These are phyloP conservation scores for Apotomis betuletana DNA, from an alignment of 2,888 invertebrate genomes.

Conservation along the genomic window DNA sequence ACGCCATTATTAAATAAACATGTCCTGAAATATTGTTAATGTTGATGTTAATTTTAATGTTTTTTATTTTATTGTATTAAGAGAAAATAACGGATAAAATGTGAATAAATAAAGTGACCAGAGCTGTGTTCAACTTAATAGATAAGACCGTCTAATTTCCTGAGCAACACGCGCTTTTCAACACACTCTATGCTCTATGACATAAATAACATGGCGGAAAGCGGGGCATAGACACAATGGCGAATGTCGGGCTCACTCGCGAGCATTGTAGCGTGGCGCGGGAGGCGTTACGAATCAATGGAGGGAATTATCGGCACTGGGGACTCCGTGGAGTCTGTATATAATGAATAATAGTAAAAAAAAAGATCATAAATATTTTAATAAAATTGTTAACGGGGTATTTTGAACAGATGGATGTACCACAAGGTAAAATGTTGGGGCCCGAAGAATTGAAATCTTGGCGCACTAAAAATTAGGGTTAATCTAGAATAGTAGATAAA, in stretches of 20 bases:
- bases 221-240: constrained; percentile 76
- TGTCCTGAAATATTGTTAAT: no score
- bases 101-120: background rate
- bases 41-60: no score
- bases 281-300: constrained; percentile 84
- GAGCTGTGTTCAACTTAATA: background rate
- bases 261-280: constrained; percentile 82
- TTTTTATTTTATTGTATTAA: no score
- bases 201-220: constrained; percentile 78
- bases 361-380: background rate
- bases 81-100: no score
- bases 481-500: no score
- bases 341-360: background rate
- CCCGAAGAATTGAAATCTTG: no score
- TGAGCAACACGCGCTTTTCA: constrained; percentile 38
- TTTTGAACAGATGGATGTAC: no score
- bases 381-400: no score
- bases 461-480: no score
- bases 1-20: no score
- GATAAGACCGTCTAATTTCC: constrained; percentile 26
- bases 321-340: constrained; percentile 57
- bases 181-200: constrained; percentile 46
- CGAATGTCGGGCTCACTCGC: constrained; percentile 81
- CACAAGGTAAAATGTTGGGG: no score
- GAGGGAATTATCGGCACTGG: constrained; percentile 81